Percentiles rank a stretch among this genome's conserved stretches.
These are phyloP conservation scores for Deroptyus accipitrinus DNA, from an alignment of 2,113 vertebrate species.

Conservation along the genomic window DNA sequence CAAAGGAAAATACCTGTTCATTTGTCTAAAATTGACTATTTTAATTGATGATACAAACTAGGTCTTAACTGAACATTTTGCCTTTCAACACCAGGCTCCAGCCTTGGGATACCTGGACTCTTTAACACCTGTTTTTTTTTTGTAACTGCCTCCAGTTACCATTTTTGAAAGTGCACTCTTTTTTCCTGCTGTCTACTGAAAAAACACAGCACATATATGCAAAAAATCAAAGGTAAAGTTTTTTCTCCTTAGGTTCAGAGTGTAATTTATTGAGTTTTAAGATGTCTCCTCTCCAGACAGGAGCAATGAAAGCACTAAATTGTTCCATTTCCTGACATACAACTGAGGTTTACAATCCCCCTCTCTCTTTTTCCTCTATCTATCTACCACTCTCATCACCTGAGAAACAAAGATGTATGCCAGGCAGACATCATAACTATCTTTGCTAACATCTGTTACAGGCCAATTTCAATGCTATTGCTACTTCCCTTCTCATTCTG, in stretches of 20 bases:
- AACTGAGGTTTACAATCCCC: not conserved
- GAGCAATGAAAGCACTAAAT: not conserved
- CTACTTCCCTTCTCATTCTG: not conserved
- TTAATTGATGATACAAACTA: not conserved
- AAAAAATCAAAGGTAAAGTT: not conserved
- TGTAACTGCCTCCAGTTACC: not conserved
- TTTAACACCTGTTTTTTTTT: not conserved
- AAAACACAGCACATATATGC: not conserved
- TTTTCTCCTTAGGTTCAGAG: not conserved
- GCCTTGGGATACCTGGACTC: not conserved
- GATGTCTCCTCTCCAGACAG: not conserved
- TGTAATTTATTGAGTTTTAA: slow-evolving; percentile 26
- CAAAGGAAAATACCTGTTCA: not conserved
- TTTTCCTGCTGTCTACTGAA: not conserved
- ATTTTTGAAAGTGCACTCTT: not conserved
- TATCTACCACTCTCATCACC: not conserved
- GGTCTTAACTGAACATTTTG: not conserved
- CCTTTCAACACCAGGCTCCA: not conserved
- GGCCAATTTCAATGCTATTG: not conserved
- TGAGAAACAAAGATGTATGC: slow-evolving; percentile 3
- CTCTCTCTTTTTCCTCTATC: not conserved
- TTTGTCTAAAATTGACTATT: not conserved
- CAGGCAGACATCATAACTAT: not conserved
- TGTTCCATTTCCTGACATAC: not conserved
- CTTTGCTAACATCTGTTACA: slow-evolving; percentile 23